These are phyloP conservation scores for Coilia nasus DNA, from an alignment of 2,797 vertebrate genomes.

Conservation along the genomic window DNA sequence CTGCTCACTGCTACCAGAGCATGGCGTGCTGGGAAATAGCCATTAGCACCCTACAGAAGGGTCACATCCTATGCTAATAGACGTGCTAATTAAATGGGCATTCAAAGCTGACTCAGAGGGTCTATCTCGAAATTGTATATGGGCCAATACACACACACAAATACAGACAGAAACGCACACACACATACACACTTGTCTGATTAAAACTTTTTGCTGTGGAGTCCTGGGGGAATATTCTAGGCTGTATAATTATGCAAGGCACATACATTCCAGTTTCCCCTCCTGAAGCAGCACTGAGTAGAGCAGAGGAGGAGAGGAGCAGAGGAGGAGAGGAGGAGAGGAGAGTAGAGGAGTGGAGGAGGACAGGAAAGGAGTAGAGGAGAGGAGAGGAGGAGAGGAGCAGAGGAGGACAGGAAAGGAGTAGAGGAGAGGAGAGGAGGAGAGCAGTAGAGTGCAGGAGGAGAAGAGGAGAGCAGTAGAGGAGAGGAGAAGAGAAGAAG, in stretches of 20 bases:
- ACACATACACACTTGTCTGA: background rate
- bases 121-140: background rate
- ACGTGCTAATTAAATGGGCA: constrained; percentile 18
- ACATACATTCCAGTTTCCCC: background rate
- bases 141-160: background rate
- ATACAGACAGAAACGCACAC: background rate
- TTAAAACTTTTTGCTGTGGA: background rate
- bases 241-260: no score
- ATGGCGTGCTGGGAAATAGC: constrained; percentile 18
- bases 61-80: background rate
- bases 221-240: background rate
- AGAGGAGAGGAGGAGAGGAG: background rate
- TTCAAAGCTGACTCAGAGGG: constrained; percentile 8
- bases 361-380: background rate
- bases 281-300: background rate
- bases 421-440: background rate
- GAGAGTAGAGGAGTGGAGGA: background rate
- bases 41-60: background rate
- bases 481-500: background rate
- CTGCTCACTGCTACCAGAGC: constrained; percentile 25
- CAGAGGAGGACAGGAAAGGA: no score
- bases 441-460: no score
- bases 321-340: background rate
- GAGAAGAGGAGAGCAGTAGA: background rate
- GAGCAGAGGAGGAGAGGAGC: background rate